phyloP scores from a whole-genome alignment of 2,113 vertebrate species.

The Aegotheles bennettii region DNA sequence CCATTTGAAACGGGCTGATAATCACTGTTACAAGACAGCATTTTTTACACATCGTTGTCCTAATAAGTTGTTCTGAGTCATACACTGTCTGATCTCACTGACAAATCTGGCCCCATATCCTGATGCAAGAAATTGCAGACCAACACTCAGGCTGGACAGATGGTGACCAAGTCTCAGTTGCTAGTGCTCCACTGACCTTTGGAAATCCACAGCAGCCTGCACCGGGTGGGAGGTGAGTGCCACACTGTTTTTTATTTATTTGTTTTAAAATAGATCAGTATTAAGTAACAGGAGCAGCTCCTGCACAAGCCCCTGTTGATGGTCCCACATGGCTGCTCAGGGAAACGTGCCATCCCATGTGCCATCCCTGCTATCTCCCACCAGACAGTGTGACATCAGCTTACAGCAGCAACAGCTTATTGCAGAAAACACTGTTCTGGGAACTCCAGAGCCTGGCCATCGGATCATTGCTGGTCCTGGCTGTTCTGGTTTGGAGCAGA shows the following conservation, averaged over 20 bases:
- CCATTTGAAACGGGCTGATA: background rate
- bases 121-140: background rate
- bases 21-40: background rate
- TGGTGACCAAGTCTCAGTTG: too few species aligned
- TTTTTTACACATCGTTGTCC: background rate
- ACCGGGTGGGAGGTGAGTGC: rapidly evolving
- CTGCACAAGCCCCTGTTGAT: background rate
- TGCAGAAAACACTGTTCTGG: background rate
- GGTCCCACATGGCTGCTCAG: rapidly evolving
- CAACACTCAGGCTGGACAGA: background rate
- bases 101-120: background rate
- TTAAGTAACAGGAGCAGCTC: background rate
- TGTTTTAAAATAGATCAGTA: background rate
- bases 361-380: rapidly evolving
- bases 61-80: rapidly evolving
- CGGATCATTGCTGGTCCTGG: rapidly evolving
- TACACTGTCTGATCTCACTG: background rate
- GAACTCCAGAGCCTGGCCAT: too few species aligned
- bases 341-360: rapidly evolving
- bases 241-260: background rate
- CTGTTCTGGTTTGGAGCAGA: background rate
- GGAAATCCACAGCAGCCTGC: background rate
- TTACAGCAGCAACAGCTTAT: background rate
- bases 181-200: rapidly evolving
- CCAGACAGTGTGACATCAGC: background rate